These are phyloP conservation scores for Phenganax marumi DNA, from an alignment of 92 coral and sea anemone species.

Conservation along the genomic window DNA sequence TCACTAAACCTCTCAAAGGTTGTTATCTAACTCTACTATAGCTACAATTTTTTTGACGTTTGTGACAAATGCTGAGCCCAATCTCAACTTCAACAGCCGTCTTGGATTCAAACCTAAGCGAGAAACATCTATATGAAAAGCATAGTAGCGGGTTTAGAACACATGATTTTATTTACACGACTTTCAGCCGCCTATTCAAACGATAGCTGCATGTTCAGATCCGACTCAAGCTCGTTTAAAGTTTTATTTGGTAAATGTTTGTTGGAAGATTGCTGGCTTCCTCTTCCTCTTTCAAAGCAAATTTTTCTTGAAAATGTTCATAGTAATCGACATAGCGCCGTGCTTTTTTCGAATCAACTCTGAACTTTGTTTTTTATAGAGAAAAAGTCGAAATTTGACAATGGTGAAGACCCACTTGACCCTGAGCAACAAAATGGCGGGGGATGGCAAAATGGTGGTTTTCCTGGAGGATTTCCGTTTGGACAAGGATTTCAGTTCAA, in stretches of 20 bases:
- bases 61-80: not conserved
- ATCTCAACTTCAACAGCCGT: no score
- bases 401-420: conserved; percentile 98
- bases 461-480: conserved; percentile 81
- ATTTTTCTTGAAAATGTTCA: not conserved
- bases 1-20: no score
- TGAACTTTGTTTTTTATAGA: conserved; percentile 52
- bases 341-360: not conserved
- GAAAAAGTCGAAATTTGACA: conserved; percentile 90
- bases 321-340: not conserved
- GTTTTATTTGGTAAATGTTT: no score
- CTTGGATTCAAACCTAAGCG: no score
- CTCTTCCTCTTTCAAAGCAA: not conserved
- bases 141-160: no score
- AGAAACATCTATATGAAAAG: no score
- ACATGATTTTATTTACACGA: no score
- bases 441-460: conserved; percentile 72
- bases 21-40: not conserved
- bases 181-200: no score
- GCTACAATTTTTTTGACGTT: not conserved
- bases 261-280: not conserved
- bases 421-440: conserved; percentile 92
- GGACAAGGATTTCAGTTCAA: conserved; percentile 96
- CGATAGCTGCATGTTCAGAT: no score
- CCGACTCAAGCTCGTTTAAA: no score